Evolutionary conservation across 1,140 invertebrate genomes (phyloP), one percentile per base, ranked within the genome.

Genomic region (Atta texana): DNA sequence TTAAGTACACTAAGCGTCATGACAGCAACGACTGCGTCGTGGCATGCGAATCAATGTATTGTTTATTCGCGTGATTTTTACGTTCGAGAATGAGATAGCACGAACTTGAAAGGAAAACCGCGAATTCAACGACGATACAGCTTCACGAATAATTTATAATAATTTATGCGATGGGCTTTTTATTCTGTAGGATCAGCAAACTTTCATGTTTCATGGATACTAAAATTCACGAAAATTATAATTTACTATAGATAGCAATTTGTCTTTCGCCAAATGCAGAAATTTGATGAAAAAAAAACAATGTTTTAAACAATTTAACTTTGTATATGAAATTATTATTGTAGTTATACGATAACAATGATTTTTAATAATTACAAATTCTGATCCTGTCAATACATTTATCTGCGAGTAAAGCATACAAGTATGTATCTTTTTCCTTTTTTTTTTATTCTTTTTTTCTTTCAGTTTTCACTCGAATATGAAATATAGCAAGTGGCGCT

Each of bases 1-100:
- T 72, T 72, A 51, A 82, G 24, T 44, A 59, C 34, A 82, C 24
- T 82, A 72, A 82, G 78, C 66, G 78, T 21, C 16, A 16, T 44
- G n/a, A 28, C 21, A 80, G 44, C 76, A 34, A 55, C 7, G 31
- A 44, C 21, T 16, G 6, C 44, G 10, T 59, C 31, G 31, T 24
- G 39, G 14, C 7, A 69, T 55, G 14, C 21, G 4, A 39, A 24
- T 64, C n/a, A 6, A 39, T 55, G 31, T 55, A 7, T 55, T 51
- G 28, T 78, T 63, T 12, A 18, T 21, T 24, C 6, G 76, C 10
- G 12, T 8, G 16, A 34, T 68, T 80, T 80, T 80, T 68, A 55
- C n/a, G 21, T 21, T 78, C 51, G n/a, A 68, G 21, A 34, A 53
- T 16, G 51, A 68, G 16, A 39, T 18, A 21, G 0, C 76, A 34